Evolutionary conservation across 2,113 vertebrate genomes (phyloP), one percentile per base, ranked within the genome.

Genomic region (Thinocorus orbignyianus): DNA sequence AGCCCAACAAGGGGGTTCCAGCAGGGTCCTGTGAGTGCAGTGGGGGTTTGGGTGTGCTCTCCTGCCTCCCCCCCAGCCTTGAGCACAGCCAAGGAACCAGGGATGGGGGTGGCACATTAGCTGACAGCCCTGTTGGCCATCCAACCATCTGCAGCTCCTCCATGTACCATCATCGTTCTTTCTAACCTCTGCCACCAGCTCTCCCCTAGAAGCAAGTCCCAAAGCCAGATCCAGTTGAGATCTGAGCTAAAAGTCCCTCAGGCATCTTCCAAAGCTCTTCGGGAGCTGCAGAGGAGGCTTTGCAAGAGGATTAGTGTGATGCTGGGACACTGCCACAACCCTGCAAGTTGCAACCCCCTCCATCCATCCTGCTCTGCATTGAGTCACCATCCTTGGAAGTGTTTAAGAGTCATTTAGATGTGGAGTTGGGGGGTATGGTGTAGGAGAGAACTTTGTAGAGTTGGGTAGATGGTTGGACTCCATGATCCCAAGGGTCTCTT

Each of bases 151-250:
- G 17, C 62, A 84, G 78, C 70, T 85, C 49, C 77, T 58, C 11
- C 84, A 6, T 2, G 0, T 4, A 41, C 76, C 28, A 1, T 1
- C 83, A 23, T 5, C 19, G 39, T 41, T 31, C 13, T 0, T 11
- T 72, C 60, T 31, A n/a, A 11, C 58, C 17, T 49, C 9, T 35
- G 39, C 16, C 44, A 42, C 17, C 44, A 54, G 0, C 13, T 6
- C 31, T 33, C 39, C 48, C 48, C 24, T 39, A 12, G 3, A 14
- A 52, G 13, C 25, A 17, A 48, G 37, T 28, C 46, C 39, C 1
- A 1, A 44, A 31, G 26, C 30, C 5, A 2, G n/a, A 15, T 57
- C 25, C 51, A 3, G 37, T 0, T 1, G 24, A 30, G 31, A 10
- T 17, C 33, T n/a, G 52, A 92, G 18, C n/a, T 49, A 19, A 28